Evolutionary conservation across 2,888 invertebrate genomes (phyloP).

Genomic region (Drosophila nigricruria): DNA sequence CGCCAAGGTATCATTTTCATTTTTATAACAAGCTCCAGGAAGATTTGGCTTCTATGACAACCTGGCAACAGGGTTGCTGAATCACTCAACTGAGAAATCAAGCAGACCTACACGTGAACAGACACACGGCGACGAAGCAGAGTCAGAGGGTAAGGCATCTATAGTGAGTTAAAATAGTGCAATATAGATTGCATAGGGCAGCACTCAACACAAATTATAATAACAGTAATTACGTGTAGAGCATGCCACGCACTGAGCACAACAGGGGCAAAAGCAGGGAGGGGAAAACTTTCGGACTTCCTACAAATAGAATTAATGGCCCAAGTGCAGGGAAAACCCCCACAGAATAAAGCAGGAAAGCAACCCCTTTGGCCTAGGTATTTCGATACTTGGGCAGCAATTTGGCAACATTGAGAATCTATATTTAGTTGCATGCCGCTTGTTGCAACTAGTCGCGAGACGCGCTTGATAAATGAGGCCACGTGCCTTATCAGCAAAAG

Average conservation of each 20-base stretch:
- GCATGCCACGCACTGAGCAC: constrained; percentile 15
- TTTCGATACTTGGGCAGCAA: constrained; percentile 37
- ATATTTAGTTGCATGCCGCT: constrained; percentile 70
- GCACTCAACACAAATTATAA: constrained; percentile 79
- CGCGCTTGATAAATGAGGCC: constrained; percentile 83
- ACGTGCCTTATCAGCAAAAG: constrained; percentile 83
- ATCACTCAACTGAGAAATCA: constrained; percentile 64
- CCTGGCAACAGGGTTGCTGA: constrained; percentile 51
- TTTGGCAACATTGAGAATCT: constrained; percentile 53
- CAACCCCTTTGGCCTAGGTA: constrained; percentile 48
- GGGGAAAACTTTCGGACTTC: constrained; percentile 57
- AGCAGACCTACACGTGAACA: constrained; percentile 68
- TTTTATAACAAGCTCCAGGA: constrained; percentile 24
- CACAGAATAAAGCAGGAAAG: constrained; percentile 7
- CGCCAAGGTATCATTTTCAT: constrained; percentile 63
- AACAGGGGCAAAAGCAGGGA: constrained; percentile 6
- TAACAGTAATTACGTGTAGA: constrained; percentile 73
- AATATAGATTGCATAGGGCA: constrained; percentile 41
- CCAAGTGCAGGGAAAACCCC: constrained; percentile 52
- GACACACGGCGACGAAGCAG: constrained; percentile 2
- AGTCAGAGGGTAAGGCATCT: not conserved
- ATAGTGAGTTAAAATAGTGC: constrained; percentile 2
- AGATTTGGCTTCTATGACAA: constrained; percentile 64
- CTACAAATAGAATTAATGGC: constrained; percentile 68
- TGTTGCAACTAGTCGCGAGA: constrained; percentile 65